phyloP scores from a whole-genome alignment of 2,113 vertebrate genomes.

The Gallinago media region DNA sequence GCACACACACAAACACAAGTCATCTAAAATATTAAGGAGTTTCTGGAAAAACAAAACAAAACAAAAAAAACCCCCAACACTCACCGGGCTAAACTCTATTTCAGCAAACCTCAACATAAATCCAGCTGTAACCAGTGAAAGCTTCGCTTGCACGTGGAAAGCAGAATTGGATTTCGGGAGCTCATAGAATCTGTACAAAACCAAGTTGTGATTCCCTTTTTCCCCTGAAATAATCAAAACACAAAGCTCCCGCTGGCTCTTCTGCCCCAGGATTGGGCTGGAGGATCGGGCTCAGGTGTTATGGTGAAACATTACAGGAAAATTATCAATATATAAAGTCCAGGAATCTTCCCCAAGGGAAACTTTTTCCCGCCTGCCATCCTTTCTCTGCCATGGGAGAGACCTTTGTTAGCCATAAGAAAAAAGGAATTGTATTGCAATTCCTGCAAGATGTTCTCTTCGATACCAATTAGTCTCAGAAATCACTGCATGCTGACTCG shows the following conservation, averaged over 20 bases:
- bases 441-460: constrained; percentile 36
- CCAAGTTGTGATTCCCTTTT: not conserved
- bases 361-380: constrained; percentile 42
- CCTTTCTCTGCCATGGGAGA: constrained; percentile 22
- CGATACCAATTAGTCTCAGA: constrained; percentile 52
- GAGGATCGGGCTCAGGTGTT: not conserved
- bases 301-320: constrained; percentile 48
- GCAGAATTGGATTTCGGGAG: constrained; percentile 15
- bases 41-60: not conserved
- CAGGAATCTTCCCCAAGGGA: constrained; percentile 53
- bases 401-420: constrained; percentile 50
- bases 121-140: constrained; percentile 12
- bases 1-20: not conserved
- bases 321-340: constrained; percentile 63
- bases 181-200: constrained; percentile 14
- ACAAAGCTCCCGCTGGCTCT: constrained; percentile 30
- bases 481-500: constrained; percentile 40
- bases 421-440: constrained; percentile 38
- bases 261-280: constrained; percentile 46
- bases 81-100: not conserved
- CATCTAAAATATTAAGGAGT: constrained; percentile 29
- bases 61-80: no score
- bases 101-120: constrained; percentile 28
- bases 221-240: constrained; percentile 41
- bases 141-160: constrained; percentile 8